Base-by-base conservation (phyloP, 1,140 invertebrate species). In the Patella vulgata region DNA sequence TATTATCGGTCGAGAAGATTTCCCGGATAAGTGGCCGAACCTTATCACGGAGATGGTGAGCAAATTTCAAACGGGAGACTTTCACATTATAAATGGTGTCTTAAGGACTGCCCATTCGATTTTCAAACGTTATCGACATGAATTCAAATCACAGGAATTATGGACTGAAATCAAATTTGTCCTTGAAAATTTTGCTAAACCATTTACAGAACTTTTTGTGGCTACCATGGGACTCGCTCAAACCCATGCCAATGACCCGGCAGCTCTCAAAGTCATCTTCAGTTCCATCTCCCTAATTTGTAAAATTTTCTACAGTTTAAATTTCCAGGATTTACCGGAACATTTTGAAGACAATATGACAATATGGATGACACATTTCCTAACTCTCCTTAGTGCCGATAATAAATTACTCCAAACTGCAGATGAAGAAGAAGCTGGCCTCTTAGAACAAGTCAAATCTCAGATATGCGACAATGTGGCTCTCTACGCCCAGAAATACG, bases 151-250 rank as follows among this genome's bases (percentile, higher is more conserved):
- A 2, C 90, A 98, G 79, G 87, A 89, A 63, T 86, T 99, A 0
- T 99, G 96, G 96, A 89, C 89, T 55, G 97, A 99, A 86, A 99
- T 99, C 52, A 97, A 97, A 85, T 94, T 94, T 87, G 96, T 98
- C 0, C 82, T 98, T 44, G 93, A 96, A 39, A 91, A 92, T 66
- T 95, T 99, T 88, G 94, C 96, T 0, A 89, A 93, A 78, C 94
- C 96, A 1, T 86, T 99, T 14, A 98, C 96, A 36, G 92, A 97
- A 82, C 84, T 98, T 2, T 93, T 97, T 85, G 78, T 74, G 66
- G 82, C 90, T 23, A 95, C 94, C 12, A 91, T 97, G 88, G 90
- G 91, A 67, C 84, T 97, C 30, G 89, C 91, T 14, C 88, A 89
- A 73, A 88, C 88, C 42, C 92, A 97, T 81, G 88, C 89, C 12